A percentile compares a stretch with the other conserved stretches of the same genome.
These are phyloP conservation scores for Malurus alboscapulatus DNA, from an alignment of 2,113 vertebrate genomes.

Conservation along the genomic window DNA sequence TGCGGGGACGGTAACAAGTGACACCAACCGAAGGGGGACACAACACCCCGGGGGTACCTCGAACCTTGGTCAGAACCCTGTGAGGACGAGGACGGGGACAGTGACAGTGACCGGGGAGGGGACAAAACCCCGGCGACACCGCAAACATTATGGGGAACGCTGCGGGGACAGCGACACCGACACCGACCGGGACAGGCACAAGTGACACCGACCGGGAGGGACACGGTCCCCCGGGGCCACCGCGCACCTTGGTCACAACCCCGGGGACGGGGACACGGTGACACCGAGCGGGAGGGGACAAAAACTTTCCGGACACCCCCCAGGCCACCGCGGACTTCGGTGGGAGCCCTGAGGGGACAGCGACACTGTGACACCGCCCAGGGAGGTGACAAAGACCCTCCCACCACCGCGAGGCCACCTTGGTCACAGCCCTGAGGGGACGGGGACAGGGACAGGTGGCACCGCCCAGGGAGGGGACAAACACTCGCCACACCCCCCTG, in stretches of 20 bases:
- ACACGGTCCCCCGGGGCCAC: too few relatives aligned
- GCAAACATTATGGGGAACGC: too few relatives aligned
- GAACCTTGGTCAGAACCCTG: too few relatives aligned
- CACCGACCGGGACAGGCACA: too few relatives aligned
- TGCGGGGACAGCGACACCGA: too few relatives aligned
- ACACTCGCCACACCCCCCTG: too few relatives aligned
- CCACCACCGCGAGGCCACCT: background rate
- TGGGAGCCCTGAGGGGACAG: background rate
- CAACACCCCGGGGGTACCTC: background rate
- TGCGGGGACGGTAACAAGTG: background rate
- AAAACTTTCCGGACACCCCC: too few relatives aligned
- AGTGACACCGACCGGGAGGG: too few relatives aligned
- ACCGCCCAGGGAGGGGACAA: background rate
- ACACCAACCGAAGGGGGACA: background rate
- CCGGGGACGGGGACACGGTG: too few relatives aligned
- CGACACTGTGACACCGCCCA: fast-evolving
- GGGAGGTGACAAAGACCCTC: background rate
- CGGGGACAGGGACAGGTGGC: background rate
- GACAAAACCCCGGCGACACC: background rate
- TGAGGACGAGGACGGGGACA: too few relatives aligned
- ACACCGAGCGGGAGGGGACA: too few relatives aligned
- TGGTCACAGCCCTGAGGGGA: constrained; percentile 65
- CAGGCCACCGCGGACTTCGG: background rate
- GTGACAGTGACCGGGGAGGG: background rate
- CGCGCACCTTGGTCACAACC: too few relatives aligned